These are phyloP conservation scores for Acrocephalus arundinaceus DNA, from an alignment of 2,113 vertebrate species.

Conservation along the genomic window DNA sequence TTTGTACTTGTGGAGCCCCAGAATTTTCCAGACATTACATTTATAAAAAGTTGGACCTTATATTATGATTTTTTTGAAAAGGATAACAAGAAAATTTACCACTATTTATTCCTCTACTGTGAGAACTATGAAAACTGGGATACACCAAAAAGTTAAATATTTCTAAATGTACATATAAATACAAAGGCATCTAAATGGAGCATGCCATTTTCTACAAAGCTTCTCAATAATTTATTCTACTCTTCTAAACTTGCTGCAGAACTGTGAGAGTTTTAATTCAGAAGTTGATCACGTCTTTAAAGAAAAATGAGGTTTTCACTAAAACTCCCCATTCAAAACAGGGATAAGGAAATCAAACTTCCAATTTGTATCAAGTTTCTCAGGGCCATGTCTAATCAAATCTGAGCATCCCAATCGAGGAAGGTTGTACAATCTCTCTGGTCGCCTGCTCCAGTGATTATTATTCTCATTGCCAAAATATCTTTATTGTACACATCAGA, in stretches of 20 bases:
- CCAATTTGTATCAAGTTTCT: not conserved
- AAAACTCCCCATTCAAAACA: not conserved
- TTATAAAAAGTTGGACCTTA: not conserved
- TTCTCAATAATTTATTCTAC: not conserved
- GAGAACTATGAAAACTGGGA: not conserved
- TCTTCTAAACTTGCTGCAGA: not conserved
- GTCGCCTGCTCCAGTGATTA: not conserved
- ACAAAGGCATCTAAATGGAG: not conserved
- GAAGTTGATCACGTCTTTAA: not conserved
- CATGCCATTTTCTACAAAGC: not conserved
- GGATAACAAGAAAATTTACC: not conserved
- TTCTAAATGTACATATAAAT: accelerated
- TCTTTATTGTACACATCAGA: not conserved
- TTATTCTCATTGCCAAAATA: not conserved
- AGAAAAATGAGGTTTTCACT: not conserved
- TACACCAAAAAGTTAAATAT: not conserved
- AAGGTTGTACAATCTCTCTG: not conserved
- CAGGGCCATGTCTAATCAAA: not conserved
- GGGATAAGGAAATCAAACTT: not conserved
- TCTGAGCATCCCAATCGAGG: not conserved
- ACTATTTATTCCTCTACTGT: not conserved
- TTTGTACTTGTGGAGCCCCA: not conserved
- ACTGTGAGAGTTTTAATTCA: not conserved
- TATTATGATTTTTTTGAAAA: not conserved
- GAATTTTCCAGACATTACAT: not conserved